Conservation (phyloP, 2,797 vertebrate genomes). For the Enteromius mattozi region DNA sequence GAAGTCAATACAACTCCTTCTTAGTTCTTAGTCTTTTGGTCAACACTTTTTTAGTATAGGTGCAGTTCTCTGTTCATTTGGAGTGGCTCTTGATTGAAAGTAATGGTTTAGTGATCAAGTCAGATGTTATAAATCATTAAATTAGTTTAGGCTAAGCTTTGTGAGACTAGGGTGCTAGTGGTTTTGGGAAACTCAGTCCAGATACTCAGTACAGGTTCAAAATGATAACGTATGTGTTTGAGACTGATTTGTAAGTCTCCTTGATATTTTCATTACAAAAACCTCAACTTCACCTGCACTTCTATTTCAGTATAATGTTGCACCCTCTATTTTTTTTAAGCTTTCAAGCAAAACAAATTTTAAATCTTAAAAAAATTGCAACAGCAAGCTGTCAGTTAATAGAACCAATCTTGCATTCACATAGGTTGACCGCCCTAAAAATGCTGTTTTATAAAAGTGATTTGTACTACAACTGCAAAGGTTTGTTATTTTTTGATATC, state of each 20-base stretch:
- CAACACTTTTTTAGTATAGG: not conserved
- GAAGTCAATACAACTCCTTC: not conserved
- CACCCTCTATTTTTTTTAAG: not conserved
- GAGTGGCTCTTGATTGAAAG: not conserved
- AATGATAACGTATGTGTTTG: not conserved
- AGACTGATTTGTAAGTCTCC: not conserved
- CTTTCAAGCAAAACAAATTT: not conserved
- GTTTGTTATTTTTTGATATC: not conserved
- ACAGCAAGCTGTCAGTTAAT: not conserved
- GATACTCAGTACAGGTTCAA: not conserved
- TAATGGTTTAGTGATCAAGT: not conserved
- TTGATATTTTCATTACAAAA: not conserved
- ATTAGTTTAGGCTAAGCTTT: not conserved
- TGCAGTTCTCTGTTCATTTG: not conserved
- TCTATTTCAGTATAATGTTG: not conserved
- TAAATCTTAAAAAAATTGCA: not conserved
- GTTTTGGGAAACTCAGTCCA: not conserved
- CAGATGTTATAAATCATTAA: not conserved
- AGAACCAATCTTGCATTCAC: not conserved
- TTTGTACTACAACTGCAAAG: not conserved
- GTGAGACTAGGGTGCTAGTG: not conserved
- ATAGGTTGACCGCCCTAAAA: not conserved
- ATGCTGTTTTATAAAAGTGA: not conserved
- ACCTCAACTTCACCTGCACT: not conserved
- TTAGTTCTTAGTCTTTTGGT: not conserved